A percentile compares a stretch with the other conserved stretches of the same genome.
Conservation (phyloP, 2,113 vertebrate genomes). For the Mustela nigripes region DNA sequence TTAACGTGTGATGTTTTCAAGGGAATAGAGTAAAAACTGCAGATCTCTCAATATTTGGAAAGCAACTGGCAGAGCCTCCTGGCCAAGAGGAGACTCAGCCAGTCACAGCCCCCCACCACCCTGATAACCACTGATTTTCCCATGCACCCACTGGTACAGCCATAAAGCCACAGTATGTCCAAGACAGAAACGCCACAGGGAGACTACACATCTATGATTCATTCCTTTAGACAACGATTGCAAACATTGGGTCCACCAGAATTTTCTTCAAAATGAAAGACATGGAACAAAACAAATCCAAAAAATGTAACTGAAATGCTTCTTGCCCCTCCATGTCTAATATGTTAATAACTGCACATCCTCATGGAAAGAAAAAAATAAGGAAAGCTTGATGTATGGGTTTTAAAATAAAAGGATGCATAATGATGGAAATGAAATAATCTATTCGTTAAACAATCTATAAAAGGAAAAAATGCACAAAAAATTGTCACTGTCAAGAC, state of each 20-base stretch:
- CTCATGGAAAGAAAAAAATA: constrained; percentile 86
- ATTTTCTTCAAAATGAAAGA: constrained; percentile 70
- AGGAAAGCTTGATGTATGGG: constrained; percentile 71
- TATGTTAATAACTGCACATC: constrained; percentile 91
- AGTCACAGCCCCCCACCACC: constrained; percentile 49
- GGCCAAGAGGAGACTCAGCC: constrained; percentile 37
- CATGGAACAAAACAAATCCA: constrained; percentile 61
- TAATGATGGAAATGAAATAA: constrained; percentile 63
- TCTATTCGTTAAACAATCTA: constrained; percentile 60
- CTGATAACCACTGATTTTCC: constrained; percentile 81
- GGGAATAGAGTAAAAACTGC: background rate
- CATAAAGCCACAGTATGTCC: constrained; percentile 88
- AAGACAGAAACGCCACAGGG: constrained; percentile 85
- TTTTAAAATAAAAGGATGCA: constrained; percentile 76
- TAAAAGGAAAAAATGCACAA: constrained; percentile 63
- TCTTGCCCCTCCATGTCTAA: constrained; percentile 87
- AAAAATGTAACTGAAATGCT: constrained; percentile 76
- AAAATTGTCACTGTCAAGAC: constrained; percentile 85
- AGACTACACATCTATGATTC: constrained; percentile 77
- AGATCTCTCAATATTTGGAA: background rate
- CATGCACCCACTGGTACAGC: constrained; percentile 87
- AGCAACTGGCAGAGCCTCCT: background rate
- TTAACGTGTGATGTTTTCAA: constrained; percentile 24
- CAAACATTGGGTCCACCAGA: constrained; percentile 82
- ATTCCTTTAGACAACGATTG: constrained; percentile 75